Percentiles rank a stretch among this genome's conserved stretches.
Evolutionary conservation across 2,888 invertebrate genomes (phyloP).

Genomic region (Phyllotreta striolata): DNA sequence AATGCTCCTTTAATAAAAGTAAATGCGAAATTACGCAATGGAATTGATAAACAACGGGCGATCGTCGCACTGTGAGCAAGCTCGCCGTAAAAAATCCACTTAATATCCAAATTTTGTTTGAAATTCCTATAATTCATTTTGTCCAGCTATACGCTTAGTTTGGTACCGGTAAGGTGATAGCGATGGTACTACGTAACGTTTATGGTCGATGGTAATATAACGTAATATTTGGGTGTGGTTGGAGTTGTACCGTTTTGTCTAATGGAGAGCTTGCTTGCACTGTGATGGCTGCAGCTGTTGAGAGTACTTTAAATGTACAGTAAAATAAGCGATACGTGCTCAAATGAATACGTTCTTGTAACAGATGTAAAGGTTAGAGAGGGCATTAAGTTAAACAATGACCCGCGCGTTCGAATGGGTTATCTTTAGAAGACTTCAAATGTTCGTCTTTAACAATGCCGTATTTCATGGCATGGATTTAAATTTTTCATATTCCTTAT

Average conservation of each 20-base stretch:
- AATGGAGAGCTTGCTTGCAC: constrained; percentile 27
- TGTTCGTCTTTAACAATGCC: no score
- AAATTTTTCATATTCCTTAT: no score
- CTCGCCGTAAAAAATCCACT: no score
- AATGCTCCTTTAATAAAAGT: constrained; percentile 27
- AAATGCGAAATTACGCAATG: constrained; percentile 34
- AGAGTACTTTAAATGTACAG: constrained; percentile 1
- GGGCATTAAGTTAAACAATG: constrained; percentile 10
- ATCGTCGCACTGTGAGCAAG: not conserved
- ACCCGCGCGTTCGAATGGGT: not conserved
- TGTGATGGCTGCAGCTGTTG: constrained; percentile 15
- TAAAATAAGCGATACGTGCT: constrained; percentile 14
- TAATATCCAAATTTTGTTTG: not conserved
- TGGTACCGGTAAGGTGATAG: not conserved
- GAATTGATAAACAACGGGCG: constrained; percentile 27
- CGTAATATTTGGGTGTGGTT: constrained; percentile 37
- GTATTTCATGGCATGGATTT: no score
- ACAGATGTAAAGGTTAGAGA: constrained; percentile 19
- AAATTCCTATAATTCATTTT: not conserved
- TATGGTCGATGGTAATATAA: constrained; percentile 27
- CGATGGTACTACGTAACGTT: constrained; percentile 11
- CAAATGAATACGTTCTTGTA: constrained; percentile 9
- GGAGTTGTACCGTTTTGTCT: constrained; percentile 32
- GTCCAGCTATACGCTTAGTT: not conserved
- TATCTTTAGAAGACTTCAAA: no score